These are phyloP conservation scores for Monochamus saltuarius DNA, from an alignment of 1,140 invertebrate genomes.

Conservation along the genomic window DNA sequence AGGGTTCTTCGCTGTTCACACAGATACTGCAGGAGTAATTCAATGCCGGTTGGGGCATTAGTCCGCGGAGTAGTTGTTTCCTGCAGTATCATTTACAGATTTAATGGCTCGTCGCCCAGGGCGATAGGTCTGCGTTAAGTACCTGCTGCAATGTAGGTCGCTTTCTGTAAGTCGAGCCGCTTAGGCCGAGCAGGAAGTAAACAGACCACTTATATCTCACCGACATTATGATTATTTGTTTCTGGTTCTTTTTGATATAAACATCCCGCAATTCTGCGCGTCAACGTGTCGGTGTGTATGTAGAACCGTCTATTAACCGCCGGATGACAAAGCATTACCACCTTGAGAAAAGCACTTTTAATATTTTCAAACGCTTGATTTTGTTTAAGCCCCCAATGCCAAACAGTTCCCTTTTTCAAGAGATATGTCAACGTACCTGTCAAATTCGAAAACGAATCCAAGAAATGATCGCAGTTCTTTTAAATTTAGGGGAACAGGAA, in stretches of 20 bases:
- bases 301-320: neutral
- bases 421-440: slow-evolving; percentile 6
- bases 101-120: no score
- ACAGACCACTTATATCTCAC: no score
- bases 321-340: neutral
- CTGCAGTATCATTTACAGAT: no score
- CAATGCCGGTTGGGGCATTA: no score
- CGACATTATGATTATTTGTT: no score
- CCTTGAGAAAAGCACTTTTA: slow-evolving; percentile 5
- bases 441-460: neutral
- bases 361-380: slow-evolving; percentile 5
- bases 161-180: no score
- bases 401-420: slow-evolving; percentile 5
- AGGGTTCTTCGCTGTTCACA: no score
- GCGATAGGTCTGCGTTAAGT: no score
- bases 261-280: neutral
- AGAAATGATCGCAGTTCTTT: neutral
- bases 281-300: slow-evolving; percentile 3
- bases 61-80: no score
- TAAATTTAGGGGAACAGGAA: slow-evolving; percentile 3
- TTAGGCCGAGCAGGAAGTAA: no score
- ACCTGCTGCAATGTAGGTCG: no score
- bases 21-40: no score
- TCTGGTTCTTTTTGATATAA: neutral
- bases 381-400: neutral